Evolutionary conservation across 2,113 vertebrate species (phyloP), one percentile per base, ranked within the genome.

Genomic region (Apteryx mantelli): DNA sequence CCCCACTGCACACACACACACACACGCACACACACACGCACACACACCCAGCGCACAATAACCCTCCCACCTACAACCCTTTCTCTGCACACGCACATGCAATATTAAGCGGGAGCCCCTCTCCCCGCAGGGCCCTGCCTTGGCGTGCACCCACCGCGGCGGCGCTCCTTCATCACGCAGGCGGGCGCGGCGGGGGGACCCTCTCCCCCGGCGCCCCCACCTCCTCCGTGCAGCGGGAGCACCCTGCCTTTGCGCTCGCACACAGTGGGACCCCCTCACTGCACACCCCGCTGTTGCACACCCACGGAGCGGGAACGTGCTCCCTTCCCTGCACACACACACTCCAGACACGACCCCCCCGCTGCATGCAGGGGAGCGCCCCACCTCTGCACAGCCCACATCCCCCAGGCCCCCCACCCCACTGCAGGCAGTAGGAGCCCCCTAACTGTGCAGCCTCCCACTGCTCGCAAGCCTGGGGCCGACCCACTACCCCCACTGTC

Each of bases 251-350:
- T n/a, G 52, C 52, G 19, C 55, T 22, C 19, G 32, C 52, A 26
- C 36, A 2, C 55, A 2, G 38, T 0, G 4, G 19, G 36, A 44
- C 2, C 26, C 9, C 9, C 65, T n/a, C 5, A 21, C 18, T 1
- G 40, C 75, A 7, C 66, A 21, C 66, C 65, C 42, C 79, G 8
- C 19, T 66, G 16, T 16, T 44, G 3, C 61, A 5, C 2, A 7
- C n/a, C 19, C 42, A 4, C 38, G 3, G 64, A 14, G 44, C 58
- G 26, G 61, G 36, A 48, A 32, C 14, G 44, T 50, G 42, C 42
- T 44, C 42, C 42, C 42, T 44, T 17, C 48, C 48, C 16, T n/a
- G 8, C 3, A 2, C 44, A 21, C 30, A 6, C 24, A 5, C 26
- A 5, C 6, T 5, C 17, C 69, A 63, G 13, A 30, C 42, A 20